A percentile compares a stretch with the other conserved stretches of the same genome.
phyloP scores from a whole-genome alignment of 53 echinoderm and acorn worm species.

The Henricia sp. region DNA sequence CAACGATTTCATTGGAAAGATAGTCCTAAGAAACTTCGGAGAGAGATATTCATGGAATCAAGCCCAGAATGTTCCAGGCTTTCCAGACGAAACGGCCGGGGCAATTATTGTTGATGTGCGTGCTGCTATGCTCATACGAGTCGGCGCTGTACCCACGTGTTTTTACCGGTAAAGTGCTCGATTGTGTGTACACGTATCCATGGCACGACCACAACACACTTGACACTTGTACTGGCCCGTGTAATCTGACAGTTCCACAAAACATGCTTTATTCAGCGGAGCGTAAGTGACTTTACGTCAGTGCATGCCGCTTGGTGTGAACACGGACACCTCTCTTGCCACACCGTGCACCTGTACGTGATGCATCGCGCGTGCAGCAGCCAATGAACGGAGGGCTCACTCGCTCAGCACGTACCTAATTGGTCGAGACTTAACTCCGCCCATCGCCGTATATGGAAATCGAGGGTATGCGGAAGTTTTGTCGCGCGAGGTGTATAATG shows the following conservation, averaged over 20 bases:
- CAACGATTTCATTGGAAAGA: too few species aligned
- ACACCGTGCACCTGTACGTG: not conserved
- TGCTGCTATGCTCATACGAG: too few species aligned
- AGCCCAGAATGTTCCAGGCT: too few species aligned
- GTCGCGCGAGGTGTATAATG: slow-evolving; percentile 23
- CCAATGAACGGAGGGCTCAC: not conserved
- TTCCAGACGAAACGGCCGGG: too few species aligned
- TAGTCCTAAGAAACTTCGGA: too few species aligned
- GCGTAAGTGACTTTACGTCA: slow-evolving; percentile 34
- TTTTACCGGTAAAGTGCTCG: not conserved
- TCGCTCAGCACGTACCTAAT: not conserved
- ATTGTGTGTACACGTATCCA: slow-evolving; percentile 31
- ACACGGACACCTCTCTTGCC: slow-evolving; percentile 13
- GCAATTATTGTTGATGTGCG: not conserved
- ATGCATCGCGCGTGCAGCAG: not conserved
- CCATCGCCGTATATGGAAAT: slow-evolving; percentile 39
- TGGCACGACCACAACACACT: slow-evolving; percentile 15
- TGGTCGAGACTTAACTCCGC: slow-evolving; percentile 6
- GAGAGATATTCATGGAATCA: too few species aligned
- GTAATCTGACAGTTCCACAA: not conserved
- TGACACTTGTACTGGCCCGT: slow-evolving; percentile 5
- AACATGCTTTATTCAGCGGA: slow-evolving; percentile 48
- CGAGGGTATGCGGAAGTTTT: not conserved
- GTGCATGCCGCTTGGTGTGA: not conserved
- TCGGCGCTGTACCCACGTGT: too few species aligned